Base-by-base conservation (phyloP, 2,888 invertebrate genomes). In the Tachina grossa region DNA sequence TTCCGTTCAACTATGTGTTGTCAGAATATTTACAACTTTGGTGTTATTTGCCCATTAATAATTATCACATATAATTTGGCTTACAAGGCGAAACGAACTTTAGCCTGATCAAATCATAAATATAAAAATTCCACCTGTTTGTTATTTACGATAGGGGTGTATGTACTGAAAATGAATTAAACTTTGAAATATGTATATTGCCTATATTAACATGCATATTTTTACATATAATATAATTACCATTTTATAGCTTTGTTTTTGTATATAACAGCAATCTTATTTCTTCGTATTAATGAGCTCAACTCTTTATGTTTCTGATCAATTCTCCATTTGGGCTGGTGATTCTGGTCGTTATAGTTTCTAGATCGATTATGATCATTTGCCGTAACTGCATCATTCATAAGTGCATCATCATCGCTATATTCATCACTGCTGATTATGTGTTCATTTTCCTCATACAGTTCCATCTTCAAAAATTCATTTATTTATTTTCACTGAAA, bases 341-440 rank as follows among this genome's bases (percentile, higher is more conserved):
- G 65, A 14, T 53, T 39, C n/a, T 22, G 61, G 1, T 19, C 16
- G 1, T 6, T 13, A 57, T 53, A n/a, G n/a, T 43, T 47, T 14
- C 13, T 31, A n/a, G 55, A 19, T 43, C 16, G 14, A 13, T 83
- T 80, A 10, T 75, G 74, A 22, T 85, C 53, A 39, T 86, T 84
- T n/a, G 86, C 75, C 43, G 75, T 81, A 10, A 87, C 72, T 47
- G 87, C 87, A 49, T 83, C 85, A 77, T 85, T 86, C 86, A 84
- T 87, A 16, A 87, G 76, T 14, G 71, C 82, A 10, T 85, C 85
- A 61, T 86, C 87, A 41, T 87, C 85, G 43, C 83, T 87, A 45
- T 87, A 87, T 59, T 87, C 87, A 76, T 87, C 87, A 59, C 87
- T 87, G 72, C 87, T 87, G 68, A 87, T 87, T 45, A 87, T 10